Evolutionary conservation across 2,888 invertebrate genomes (phyloP), one percentile per base, ranked within the genome.

Genomic region (Chrysina gloriosa): DNA sequence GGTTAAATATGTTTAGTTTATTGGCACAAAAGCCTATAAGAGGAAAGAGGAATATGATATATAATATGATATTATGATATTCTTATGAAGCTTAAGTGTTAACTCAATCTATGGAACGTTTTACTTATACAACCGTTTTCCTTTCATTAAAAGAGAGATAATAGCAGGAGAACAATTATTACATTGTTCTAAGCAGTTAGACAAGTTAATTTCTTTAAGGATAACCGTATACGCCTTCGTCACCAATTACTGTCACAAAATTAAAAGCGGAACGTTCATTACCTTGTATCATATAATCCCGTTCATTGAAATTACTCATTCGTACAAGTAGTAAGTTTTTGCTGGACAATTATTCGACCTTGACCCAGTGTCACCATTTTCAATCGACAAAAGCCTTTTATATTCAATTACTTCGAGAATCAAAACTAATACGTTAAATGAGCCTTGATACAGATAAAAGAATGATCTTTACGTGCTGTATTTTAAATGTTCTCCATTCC

Each of bases 301-400:
- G 16, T 19, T 39, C 25, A 42, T 58, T 39, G 14, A 23, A 16
- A 31, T 42, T 58, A 42, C 58, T 58, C 52, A 52, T 31, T 31
- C 3, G 58, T 7, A 39, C 16, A 52, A 52, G 29, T 25, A 25
- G 25, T 16, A 39, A 27, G 14, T 27, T 39, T n/a, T 29, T 42
- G 27, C 27, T 42, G 25, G 39, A 23, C 23, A 58, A 42, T 58
- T 58, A 39, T 52, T 58, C 39, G 11, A 58, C 58, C 58, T 58
- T 58, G 58, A 39, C 58, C 58, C 9, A 58, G 27, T 58, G 58
- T 25, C 25, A 27, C 19, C 42, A 14, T 27, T 58, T 2, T 9
- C 19, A 6, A 6, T n/a, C 27, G 48, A 48, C 23, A 23, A 2
- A 25, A 48, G 9, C 11, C 25, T 23, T 14, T 23, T 48, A 25